Evolutionary conservation across 1,140 invertebrate genomes (phyloP), one percentile per base, ranked within the genome.

Genomic region (Drosophila kurseongensis): DNA sequence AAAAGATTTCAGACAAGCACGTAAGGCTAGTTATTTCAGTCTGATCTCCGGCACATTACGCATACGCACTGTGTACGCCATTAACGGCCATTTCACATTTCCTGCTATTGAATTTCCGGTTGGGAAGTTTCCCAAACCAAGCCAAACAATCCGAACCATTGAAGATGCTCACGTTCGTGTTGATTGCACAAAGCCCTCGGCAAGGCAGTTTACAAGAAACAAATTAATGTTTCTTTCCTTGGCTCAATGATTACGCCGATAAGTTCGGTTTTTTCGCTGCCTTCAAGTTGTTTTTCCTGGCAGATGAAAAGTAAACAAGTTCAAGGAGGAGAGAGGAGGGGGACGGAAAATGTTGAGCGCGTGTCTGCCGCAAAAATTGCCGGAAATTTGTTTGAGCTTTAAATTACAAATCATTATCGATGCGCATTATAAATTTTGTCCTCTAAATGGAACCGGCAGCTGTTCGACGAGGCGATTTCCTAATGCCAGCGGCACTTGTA

Each of bases 321-420:
- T 36, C 44, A 59, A 42, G 16, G 47, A 3, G 10, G 38, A 18
- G 23, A 13, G 47, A 3, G 10, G 38, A 18, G 23, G 16, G 18
- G 8, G 14, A 13, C 8, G 38, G 42, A 23, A 75, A 75, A 61
- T 76, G 54, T 65, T 51, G 42, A 59, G 73, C 36, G 57, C 62
- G 54, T 82, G 60, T 67, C 52, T 38, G 67, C 59, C 60, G 56
- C 78, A 59, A 44, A 81, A 86, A 88, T 82, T 72, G 82, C 75
- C 82, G 82, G 83, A 88, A 83, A 86, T 88, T 82, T 77, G 72
- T 88, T 76, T 79, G 75, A 58, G 84, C 83, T 80, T 83, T 86
- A 82, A 80, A 88, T 83, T 88, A 88, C 75, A 88, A 88, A 88
- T 83, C 84, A 88, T 88, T 88, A 88, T 83, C 84, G 84, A 89